Conservation (phyloP, 2,888 invertebrate species). For the Himalopsyche kuldschensis region DNA sequence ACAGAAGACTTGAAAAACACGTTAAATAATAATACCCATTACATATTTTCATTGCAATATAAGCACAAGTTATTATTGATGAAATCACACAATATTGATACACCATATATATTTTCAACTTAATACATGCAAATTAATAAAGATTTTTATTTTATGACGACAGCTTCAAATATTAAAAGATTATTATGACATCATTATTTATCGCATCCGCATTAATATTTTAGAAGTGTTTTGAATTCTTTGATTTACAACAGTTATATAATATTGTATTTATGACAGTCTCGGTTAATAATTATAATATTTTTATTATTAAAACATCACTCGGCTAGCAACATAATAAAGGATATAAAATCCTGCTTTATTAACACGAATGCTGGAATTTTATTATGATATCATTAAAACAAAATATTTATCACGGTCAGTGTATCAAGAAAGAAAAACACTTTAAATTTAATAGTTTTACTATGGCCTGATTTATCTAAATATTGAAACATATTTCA, state of each 20-base stretch:
- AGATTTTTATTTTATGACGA: background rate
- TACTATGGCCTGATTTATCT: constrained; percentile 17
- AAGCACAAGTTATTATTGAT: background rate
- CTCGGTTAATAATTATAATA: background rate
- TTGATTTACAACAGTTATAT: background rate
- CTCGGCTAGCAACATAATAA: background rate
- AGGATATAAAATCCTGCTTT: background rate
- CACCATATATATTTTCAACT: background rate
- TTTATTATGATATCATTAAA: constrained; percentile 16
- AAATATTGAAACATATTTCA: constrained; percentile 25
- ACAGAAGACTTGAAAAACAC: no score
- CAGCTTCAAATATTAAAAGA: background rate
- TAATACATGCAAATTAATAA: background rate
- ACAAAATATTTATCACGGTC: constrained; percentile 10
- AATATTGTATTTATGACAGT: background rate
- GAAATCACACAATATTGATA: background rate
- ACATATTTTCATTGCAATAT: no score
- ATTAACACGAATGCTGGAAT: background rate
- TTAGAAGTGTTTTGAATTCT: background rate
- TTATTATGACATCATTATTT: background rate
- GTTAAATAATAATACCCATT: no score
- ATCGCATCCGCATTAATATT: background rate
- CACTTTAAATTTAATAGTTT: constrained; percentile 3
- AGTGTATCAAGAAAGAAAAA: background rate
- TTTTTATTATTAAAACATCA: background rate